These are phyloP conservation scores for Callospermophilus lateralis DNA, from an alignment of 2,113 vertebrate genomes.

Conservation along the genomic window DNA sequence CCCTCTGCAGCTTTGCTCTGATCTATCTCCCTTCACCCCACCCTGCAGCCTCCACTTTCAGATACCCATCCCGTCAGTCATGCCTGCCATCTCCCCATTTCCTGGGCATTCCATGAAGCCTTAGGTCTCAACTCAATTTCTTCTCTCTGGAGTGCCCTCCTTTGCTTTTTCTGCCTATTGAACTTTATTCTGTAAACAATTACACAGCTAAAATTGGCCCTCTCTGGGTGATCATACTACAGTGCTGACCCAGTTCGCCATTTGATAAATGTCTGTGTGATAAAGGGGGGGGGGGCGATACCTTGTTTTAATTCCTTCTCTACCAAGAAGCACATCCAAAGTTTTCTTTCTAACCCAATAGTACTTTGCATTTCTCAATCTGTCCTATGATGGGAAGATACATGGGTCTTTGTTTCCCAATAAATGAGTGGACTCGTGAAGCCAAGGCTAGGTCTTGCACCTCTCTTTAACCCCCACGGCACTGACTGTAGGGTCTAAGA, in stretches of 20 bases:
- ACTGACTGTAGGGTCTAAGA: neutral
- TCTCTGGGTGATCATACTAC: neutral
- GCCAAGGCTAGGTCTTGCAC: neutral
- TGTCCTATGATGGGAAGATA: neutral
- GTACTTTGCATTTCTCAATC: neutral
- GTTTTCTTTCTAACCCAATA: conserved; percentile 5
- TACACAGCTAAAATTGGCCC: conserved; percentile 30
- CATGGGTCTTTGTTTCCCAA: neutral
- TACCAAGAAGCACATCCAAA: neutral
- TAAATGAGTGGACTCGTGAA: neutral
- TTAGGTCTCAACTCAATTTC: neutral
- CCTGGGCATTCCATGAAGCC: neutral
- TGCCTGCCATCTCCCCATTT: neutral
- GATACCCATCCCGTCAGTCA: neutral
- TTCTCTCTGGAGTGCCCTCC: neutral
- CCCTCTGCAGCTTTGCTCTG: neutral
- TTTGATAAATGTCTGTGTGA: neutral
- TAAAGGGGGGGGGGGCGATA: neutral
- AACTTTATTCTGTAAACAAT: conserved; percentile 68
- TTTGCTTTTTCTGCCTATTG: neutral
- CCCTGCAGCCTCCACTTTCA: accelerated
- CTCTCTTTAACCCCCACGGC: neutral
- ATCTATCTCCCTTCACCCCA: neutral
- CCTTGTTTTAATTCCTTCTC: neutral
- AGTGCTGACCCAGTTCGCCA: neutral